A percentile compares a stretch with the other conserved stretches of the same genome.
Evolutionary conservation across 2,888 invertebrate species (phyloP).

Genomic region (Euphydryas editha): DNA sequence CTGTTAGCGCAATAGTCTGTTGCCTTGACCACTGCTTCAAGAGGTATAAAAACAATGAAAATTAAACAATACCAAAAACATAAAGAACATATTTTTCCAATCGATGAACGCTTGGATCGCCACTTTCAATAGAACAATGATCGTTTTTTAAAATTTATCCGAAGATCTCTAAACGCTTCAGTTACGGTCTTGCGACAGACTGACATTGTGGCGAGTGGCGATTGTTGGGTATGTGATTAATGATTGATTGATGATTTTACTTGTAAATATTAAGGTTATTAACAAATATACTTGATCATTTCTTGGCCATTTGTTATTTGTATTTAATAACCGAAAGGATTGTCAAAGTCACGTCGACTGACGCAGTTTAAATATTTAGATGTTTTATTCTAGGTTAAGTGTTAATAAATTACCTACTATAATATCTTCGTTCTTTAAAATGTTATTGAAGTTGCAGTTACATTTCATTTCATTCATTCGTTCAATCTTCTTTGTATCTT

Average conservation of each 20-base stretch:
- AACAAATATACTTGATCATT: no score
- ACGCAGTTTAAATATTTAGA: no score
- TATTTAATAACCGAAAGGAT: no score
- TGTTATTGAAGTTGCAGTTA: no score
- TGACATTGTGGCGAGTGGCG: background rate
- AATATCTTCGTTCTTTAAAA: no score
- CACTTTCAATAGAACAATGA: slow-evolving; percentile 25
- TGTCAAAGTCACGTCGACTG: no score
- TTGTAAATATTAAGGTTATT: no score
- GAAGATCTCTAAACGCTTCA: slow-evolving; percentile 2
- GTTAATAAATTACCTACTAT: no score
- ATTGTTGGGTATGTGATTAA: slow-evolving; percentile 7
- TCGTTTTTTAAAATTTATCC: background rate
- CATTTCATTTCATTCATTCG: no score
- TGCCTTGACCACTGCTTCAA: background rate
- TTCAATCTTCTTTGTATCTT: no score
- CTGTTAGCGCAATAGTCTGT: background rate
- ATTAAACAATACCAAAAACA: slow-evolving; percentile 12
- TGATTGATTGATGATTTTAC: background rate
- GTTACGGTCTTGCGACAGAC: slow-evolving; percentile 2
- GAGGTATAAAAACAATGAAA: background rate
- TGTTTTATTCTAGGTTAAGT: no score
- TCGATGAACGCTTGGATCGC: slow-evolving; percentile 18
- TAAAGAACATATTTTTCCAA: slow-evolving; percentile 28
- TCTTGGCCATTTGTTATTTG: no score